phyloP scores from a whole-genome alignment of 2,113 vertebrate species.

The Corythoichthys intestinalis region DNA sequence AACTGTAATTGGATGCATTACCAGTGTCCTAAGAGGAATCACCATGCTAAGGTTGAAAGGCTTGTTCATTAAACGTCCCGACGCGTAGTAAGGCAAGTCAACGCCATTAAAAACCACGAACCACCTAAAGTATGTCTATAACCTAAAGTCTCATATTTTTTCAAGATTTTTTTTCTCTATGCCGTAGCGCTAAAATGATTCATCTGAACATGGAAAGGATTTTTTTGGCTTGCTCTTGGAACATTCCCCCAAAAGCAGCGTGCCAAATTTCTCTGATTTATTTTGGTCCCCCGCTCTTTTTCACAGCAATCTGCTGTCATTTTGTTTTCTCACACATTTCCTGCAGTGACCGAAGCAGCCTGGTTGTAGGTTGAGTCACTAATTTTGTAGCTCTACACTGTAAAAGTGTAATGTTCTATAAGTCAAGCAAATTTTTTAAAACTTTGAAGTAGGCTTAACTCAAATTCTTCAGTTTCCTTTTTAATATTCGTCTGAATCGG shows the following conservation, averaged over 20 bases:
- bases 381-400: neutral
- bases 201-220: no score
- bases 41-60: neutral
- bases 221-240: neutral
- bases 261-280: slow-evolving; percentile 43
- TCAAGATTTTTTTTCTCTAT: no score
- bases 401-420: no score
- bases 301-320: slow-evolving; percentile 49
- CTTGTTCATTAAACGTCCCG: neutral
- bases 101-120: no score
- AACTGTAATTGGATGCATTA: no score
- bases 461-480: no score
- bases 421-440: no score
- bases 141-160: slow-evolving; percentile 2
- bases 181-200: no score
- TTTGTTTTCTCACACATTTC: slow-evolving; percentile 31
- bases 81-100: neutral
- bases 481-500: no score
- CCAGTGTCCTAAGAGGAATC: neutral
- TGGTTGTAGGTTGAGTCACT: neutral
- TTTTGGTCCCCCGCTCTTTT: slow-evolving; percentile 43
- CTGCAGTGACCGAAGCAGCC: slow-evolving; percentile 16
- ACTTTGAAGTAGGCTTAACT: no score
- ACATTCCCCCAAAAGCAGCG: slow-evolving; percentile 13
- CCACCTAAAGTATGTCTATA: neutral